Evolutionary conservation across 2,113 vertebrate genomes (phyloP).

Genomic region (Dicerorhinus sumatrensis): DNA sequence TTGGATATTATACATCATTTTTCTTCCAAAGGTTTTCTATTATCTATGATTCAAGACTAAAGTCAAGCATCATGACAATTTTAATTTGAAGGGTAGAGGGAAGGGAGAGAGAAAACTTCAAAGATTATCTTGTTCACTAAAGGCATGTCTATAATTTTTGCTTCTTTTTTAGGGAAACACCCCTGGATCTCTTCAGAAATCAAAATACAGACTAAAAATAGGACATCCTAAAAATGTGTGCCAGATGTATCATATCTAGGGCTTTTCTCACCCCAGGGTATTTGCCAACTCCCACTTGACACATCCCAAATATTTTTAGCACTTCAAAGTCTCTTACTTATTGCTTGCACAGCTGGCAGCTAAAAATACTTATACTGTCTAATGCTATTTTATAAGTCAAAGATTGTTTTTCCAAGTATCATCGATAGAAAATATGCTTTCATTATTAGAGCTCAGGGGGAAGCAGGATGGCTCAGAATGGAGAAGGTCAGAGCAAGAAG

Average conservation of each 20-base stretch:
- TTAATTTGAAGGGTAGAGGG: constrained; percentile 11
- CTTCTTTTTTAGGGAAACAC: constrained; percentile 58
- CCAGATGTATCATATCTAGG: constrained; percentile 70
- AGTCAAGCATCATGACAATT: not conserved
- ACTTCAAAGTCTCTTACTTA: constrained; percentile 75
- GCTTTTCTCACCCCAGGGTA: constrained; percentile 74
- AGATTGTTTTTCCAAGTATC: constrained; percentile 57
- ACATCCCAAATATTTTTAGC: constrained; percentile 80
- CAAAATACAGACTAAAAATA: constrained; percentile 75
- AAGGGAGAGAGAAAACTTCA: not conserved
- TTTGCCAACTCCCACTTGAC: constrained; percentile 77
- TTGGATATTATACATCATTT: not conserved
- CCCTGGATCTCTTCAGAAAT: constrained; percentile 59
- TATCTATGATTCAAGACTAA: constrained; percentile 16
- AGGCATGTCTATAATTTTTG: constrained; percentile 27
- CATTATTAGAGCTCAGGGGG: constrained; percentile 16
- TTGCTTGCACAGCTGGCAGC: constrained; percentile 77
- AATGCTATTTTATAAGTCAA: constrained; percentile 67
- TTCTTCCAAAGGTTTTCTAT: not conserved
- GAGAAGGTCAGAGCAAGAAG: not conserved
- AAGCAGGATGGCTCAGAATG: not conserved
- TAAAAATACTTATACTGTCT: constrained; percentile 75
- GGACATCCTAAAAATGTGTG: constrained; percentile 24
- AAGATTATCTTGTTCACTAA: not conserved
- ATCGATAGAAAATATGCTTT: constrained; percentile 32